A percentile compares a stretch with the other conserved stretches of the same genome.
phyloP scores from a whole-genome alignment of 2,113 vertebrate species.

The Meriones unguiculatus region DNA sequence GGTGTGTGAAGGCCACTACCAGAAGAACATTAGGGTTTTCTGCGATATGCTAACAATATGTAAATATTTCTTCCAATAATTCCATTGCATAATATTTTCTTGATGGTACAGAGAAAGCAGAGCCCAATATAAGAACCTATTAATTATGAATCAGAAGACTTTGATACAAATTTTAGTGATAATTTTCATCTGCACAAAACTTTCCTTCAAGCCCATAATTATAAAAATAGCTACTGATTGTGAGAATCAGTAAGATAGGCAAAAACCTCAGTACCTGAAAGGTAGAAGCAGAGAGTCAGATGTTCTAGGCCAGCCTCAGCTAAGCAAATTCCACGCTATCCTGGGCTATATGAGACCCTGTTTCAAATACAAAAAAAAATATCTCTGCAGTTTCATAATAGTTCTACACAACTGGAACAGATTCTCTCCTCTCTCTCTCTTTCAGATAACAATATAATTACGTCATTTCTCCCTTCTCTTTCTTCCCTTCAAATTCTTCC shows the following conservation, averaged over 20 bases:
- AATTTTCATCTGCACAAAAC: neutral
- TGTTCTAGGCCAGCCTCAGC: neutral
- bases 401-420: neutral
- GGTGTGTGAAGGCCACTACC: neutral
- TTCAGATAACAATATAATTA: neutral
- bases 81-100: neutral
- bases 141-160: neutral
- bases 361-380: neutral
- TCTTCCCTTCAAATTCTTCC: neutral
- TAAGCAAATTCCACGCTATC: neutral
- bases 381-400: neutral
- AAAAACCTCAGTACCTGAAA: neutral
- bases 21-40: neutral
- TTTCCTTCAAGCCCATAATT: neutral
- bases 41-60: neutral
- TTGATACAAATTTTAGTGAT: neutral
- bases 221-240: neutral
- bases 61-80: neutral
- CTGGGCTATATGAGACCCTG: neutral
- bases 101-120: neutral
- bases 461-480: neutral
- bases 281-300: neutral
- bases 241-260: neutral
- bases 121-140: neutral
- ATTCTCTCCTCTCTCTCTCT: neutral